Evolutionary conservation across 2,888 invertebrate genomes (phyloP), one percentile per base, ranked within the genome.

Genomic region (Tupiocoris notatus): DNA sequence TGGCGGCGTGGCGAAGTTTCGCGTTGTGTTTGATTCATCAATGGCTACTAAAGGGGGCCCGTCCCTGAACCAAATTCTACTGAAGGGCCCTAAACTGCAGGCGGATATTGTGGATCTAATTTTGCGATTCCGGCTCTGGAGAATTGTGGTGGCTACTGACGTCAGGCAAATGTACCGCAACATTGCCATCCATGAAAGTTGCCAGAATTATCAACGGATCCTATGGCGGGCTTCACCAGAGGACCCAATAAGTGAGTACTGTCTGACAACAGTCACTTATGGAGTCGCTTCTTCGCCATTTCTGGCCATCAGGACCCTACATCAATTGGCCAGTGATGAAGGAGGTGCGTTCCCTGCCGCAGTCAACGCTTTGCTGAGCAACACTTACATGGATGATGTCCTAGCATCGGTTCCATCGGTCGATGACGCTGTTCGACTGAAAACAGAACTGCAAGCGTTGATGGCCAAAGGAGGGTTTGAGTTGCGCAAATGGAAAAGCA

Each of bases 121-220:
- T 6, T 12, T 74, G 0, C 12, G n/a, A 20, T 39, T 74, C 21
- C 25, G 64, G 12, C 16, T 63, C 6, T 64, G 54, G 1, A 2
- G n/a, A 16, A 22, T 74, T 17, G 74, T 74, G 16, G 2, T 74
- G 1, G 57, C 56, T 9, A 17, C 39, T 17, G 74, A 74, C 23
- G 65, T 74, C 18, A 12, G 74, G 16, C 74, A 74, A 21, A 64
- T 63, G 63, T 64, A 65, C 63, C 62, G 64, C 9, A 74, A 54
- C 57, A 63, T 62, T 59, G 6, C 9, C 16, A n/a, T 62, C 20
- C n/a, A n/a, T n/a, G n/a, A n/a, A 17, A 9, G 20, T 22, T 9
- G 17, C 7, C 25, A 24, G 7, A 17, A 22, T 17, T 70, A 21
- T 59, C 70, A 70, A 59, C 21, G 70, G 1, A 70, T 70, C 6